A percentile compares a stretch with the other conserved stretches of the same genome.
These are phyloP conservation scores for Sinodicranocentrus sp. DNA, from an alignment of 2,888 invertebrate genomes.

Conservation along the genomic window DNA sequence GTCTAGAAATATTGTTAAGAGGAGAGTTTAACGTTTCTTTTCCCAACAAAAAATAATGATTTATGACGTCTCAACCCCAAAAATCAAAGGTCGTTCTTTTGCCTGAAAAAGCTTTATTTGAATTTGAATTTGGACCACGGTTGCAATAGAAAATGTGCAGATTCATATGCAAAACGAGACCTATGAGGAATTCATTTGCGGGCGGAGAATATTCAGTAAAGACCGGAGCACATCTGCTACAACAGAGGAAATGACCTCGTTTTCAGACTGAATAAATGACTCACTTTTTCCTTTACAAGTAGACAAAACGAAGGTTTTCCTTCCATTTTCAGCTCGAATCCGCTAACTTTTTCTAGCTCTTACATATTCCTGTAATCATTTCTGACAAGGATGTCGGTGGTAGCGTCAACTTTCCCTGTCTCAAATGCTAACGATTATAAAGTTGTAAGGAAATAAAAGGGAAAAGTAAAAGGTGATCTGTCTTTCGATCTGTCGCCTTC, in stretches of 20 bases:
- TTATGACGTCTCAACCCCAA: constrained; percentile 23
- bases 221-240: neutral
- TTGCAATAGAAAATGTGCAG: too few species aligned
- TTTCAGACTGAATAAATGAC: constrained; percentile 46
- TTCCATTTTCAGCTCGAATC: neutral
- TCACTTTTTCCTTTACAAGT: constrained; percentile 20
- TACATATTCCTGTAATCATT: neutral
- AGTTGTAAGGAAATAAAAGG: constrained; percentile 41
- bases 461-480: constrained; percentile 60
- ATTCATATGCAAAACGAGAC: neutral
- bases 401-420: constrained; percentile 38
- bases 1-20: too few species aligned
- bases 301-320: neutral
- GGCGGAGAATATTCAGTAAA: too few species aligned
- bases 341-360: neutral
- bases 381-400: neutral
- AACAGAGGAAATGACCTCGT: constrained; percentile 55
- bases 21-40: too few species aligned
- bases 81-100: constrained; percentile 31
- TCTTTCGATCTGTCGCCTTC: constrained; percentile 67
- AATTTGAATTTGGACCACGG: constrained; percentile 16
- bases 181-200: neutral
- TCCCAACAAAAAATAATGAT: too few species aligned
- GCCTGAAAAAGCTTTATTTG: neutral
- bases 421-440: constrained; percentile 63